Evolutionary conservation across 2,797 vertebrate species (phyloP).

Genomic region (Danio tinwini): DNA sequence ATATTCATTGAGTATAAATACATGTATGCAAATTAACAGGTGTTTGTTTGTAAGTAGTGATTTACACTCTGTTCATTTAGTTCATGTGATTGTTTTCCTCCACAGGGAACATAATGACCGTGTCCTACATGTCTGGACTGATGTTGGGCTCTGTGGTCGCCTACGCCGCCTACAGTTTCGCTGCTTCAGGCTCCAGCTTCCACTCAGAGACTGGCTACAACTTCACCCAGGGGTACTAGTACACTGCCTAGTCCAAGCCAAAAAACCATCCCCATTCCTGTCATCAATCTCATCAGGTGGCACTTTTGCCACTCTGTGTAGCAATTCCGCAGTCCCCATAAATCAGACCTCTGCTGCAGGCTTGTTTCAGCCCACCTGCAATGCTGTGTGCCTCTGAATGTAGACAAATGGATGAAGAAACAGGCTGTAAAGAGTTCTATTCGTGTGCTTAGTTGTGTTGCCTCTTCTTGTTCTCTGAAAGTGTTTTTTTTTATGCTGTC

Average conservation of each 20-base stretch:
- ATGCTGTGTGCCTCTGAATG: conserved; percentile 52
- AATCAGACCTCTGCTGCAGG: conserved; percentile 43
- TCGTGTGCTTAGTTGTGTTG: conserved; percentile 52
- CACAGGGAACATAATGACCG: conserved; percentile 97
- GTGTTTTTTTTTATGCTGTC: conserved; percentile 36
- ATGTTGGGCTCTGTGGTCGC: conserved; percentile 93
- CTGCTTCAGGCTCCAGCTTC: conserved; percentile 74
- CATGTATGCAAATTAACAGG: conserved; percentile 4
- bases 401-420: conserved; percentile 41
- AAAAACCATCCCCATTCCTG: conserved; percentile 20
- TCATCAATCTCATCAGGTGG: conserved; percentile 52
- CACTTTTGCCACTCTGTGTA: conserved; percentile 37
- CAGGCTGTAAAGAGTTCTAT: conserved; percentile 49
- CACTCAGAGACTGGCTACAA: conserved; percentile 72
- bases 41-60: not conserved
- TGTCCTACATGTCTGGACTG: conserved; percentile 96
- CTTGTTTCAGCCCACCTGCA: conserved; percentile 28
- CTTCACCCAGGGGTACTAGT: conserved; percentile 76
- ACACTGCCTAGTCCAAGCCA: conserved; percentile 16
- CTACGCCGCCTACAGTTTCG: conserved; percentile 93
- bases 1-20: not conserved
- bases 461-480: conserved; percentile 38
- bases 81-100: conserved; percentile 1
- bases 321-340: conserved; percentile 30
- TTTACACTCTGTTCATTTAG: conserved; percentile 26